Conservation (phyloP, 2,797 vertebrate species). For the Anguilla anguilla region DNA sequence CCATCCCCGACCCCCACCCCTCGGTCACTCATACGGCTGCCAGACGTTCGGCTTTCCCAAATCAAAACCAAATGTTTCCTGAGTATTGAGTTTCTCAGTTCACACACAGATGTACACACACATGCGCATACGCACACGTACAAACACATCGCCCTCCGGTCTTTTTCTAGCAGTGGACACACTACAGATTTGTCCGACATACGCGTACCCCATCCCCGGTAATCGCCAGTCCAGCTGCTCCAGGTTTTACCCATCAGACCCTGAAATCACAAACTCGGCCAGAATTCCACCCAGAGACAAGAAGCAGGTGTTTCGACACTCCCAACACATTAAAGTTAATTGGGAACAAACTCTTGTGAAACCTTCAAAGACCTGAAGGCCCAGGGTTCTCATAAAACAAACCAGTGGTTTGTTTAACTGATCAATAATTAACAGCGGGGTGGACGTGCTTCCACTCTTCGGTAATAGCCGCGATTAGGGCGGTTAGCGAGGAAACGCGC, state of each 20-base stretch:
- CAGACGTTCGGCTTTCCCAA: background rate
- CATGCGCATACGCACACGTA: background rate
- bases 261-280: background rate
- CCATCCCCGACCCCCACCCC: background rate
- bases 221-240: constrained; percentile 1
- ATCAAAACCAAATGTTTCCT: constrained; percentile 25
- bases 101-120: background rate
- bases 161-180: background rate
- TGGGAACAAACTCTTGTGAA: constrained; percentile 19
- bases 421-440: constrained; percentile 15
- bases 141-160: background rate
- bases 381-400: constrained; percentile 19
- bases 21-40: constrained; percentile 18
- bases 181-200: background rate
- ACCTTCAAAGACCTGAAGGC: constrained; percentile 7
- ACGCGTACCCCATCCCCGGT: background rate
- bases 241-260: constrained; percentile 16
- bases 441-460: background rate
- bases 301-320: constrained; percentile 19
- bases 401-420: constrained; percentile 18
- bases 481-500: background rate
- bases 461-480: constrained; percentile 8
- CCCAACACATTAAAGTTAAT: constrained; percentile 21
- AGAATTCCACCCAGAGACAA: background rate
- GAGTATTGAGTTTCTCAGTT: constrained; percentile 10